Conservation (phyloP, 2,797 vertebrate species). For the Meriones psammophilus region DNA sequence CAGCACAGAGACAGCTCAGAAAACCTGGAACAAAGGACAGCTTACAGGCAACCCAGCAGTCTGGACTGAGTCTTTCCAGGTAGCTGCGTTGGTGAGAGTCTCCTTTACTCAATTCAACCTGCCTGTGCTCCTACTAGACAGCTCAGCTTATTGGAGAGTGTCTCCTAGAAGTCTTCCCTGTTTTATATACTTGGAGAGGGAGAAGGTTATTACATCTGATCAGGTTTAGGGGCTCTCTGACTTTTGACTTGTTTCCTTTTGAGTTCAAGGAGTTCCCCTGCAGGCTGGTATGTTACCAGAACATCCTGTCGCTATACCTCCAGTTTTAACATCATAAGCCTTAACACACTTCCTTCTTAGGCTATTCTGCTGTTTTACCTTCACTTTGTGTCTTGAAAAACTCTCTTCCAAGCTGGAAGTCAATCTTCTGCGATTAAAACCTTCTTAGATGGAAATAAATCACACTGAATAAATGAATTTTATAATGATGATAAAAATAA, state of each 20-base stretch:
- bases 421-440: background rate
- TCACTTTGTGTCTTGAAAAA: background rate
- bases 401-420: background rate
- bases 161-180: background rate
- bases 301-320: background rate
- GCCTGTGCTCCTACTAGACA: too few species aligned
- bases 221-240: background rate
- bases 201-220: background rate
- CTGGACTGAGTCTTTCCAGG: background rate
- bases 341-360: background rate
- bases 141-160: background rate
- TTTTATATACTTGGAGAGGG: background rate
- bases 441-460: background rate
- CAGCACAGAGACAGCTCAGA: too few species aligned
- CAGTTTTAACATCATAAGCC: background rate
- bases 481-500: background rate
- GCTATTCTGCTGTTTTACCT: background rate
- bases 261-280: background rate
- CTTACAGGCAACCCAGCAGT: background rate
- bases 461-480: background rate
- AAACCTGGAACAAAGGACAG: background rate
- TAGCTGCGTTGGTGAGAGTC: background rate
- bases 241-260: background rate
- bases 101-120: background rate
- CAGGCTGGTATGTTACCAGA: background rate